Conservation (phyloP, 2,888 invertebrate genomes). For the Athrips mouffetella region DNA sequence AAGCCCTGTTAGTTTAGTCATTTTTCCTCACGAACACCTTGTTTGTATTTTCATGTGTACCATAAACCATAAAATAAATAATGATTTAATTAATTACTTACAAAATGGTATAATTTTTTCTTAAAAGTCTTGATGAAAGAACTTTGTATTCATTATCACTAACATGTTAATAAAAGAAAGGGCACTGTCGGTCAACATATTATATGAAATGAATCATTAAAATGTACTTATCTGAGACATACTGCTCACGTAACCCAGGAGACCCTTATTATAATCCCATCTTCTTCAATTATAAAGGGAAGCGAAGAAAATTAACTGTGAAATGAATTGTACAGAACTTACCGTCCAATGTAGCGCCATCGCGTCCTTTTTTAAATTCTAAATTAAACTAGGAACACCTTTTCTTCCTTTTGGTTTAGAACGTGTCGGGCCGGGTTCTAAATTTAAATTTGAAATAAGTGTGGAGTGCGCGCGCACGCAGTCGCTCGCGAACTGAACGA, state of each 20-base stretch:
- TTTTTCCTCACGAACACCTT: too few species aligned
- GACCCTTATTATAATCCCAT: slow-evolving; percentile 21
- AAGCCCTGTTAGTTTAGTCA: too few species aligned
- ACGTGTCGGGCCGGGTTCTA: slow-evolving; percentile 33
- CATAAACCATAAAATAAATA: too few species aligned
- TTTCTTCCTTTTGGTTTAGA: slow-evolving; percentile 50
- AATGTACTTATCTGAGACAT: slow-evolving; percentile 17
- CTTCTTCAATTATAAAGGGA: slow-evolving; percentile 8
- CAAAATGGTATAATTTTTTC: too few species aligned
- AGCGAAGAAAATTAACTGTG: neutral
- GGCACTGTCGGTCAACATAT: neutral
- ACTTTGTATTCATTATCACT: slow-evolving; percentile 2
- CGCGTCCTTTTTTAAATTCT: slow-evolving; percentile 51
- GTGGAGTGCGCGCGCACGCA: slow-evolving; percentile 49
- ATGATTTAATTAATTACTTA: too few species aligned
- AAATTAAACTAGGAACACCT: slow-evolving; percentile 62
- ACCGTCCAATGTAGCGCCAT: slow-evolving; percentile 57
- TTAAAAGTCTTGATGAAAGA: neutral
- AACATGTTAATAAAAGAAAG: slow-evolving; percentile 1
- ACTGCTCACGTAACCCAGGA: slow-evolving; percentile 22
- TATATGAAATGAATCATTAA: slow-evolving; percentile 13
- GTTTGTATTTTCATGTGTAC: too few species aligned
- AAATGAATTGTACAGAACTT: slow-evolving; percentile 36
- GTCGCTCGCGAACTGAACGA: slow-evolving; percentile 55
- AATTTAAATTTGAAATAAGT: slow-evolving; percentile 31